Percentiles rank a stretch among this genome's conserved stretches.
Conservation (phyloP, 2,113 vertebrate species). For the Proterorhinus semilunaris region DNA sequence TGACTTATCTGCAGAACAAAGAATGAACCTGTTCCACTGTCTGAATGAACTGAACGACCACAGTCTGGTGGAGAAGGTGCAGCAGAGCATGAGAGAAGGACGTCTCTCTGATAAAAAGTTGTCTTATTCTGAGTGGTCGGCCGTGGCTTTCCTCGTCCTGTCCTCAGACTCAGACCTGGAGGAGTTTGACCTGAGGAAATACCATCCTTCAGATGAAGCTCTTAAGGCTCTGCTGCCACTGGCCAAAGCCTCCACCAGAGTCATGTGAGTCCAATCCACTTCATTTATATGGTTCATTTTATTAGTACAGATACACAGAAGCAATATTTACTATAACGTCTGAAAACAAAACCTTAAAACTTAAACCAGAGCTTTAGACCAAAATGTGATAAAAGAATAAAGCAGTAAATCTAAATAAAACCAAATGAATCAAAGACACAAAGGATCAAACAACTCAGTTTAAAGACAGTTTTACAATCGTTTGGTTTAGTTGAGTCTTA, state of each 20-base stretch:
- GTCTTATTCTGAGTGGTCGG: constrained; percentile 22
- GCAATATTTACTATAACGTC: too few species aligned
- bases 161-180: constrained; percentile 21
- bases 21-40: constrained; percentile 25
- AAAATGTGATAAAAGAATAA: too few species aligned
- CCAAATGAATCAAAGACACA: too few species aligned
- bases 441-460: too few species aligned
- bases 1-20: constrained; percentile 5
- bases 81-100: constrained; percentile 14
- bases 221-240: constrained; percentile 42
- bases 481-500: too few species aligned
- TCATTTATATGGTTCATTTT: too few species aligned
- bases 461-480: too few species aligned
- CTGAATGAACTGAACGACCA: constrained; percentile 14
- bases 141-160: constrained; percentile 33
- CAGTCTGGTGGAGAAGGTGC: constrained; percentile 14
- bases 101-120: constrained; percentile 1
- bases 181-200: constrained; percentile 33
- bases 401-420: too few species aligned
- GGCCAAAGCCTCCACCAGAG: constrained; percentile 35
- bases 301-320: too few species aligned
- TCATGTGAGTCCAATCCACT: constrained; percentile 24
- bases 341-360: too few species aligned
- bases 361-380: too few species aligned
- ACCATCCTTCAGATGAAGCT: constrained; percentile 28